Evolutionary conservation across 2,797 vertebrate species (phyloP).

Genomic region (Acipenser ruthenus): DNA sequence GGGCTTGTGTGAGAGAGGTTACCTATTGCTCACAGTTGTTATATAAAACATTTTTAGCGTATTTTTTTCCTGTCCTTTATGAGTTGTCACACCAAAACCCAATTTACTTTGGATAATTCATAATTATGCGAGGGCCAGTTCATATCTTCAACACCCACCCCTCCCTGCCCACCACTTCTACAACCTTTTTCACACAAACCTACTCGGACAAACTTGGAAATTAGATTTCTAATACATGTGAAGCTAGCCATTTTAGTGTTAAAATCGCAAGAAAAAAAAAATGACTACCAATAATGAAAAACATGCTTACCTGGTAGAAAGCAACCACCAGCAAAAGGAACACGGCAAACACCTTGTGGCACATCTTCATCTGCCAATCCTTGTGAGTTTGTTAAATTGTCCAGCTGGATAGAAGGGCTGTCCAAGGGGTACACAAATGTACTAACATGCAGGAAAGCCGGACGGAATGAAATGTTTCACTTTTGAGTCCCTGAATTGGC

Average conservation of each 20-base stretch:
- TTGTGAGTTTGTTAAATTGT: conserved; percentile 22
- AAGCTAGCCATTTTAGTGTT: no score
- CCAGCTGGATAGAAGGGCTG: background rate
- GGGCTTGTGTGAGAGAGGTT: background rate
- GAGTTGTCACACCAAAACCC: no score
- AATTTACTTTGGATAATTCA: no score
- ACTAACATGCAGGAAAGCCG: conserved; percentile 12
- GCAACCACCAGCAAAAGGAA: conserved; percentile 35
- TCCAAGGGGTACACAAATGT: conserved; percentile 7
- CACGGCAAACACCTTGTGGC: conserved; percentile 32
- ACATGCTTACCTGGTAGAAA: conserved; percentile 28
- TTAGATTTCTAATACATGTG: no score
- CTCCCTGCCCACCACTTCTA: no score
- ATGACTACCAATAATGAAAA: background rate
- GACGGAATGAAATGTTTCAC: conserved; percentile 31
- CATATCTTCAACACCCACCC: no score
- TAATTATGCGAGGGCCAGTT: no score
- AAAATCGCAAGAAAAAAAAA: no score
- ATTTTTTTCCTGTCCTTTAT: no score
- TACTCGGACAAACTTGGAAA: no score
- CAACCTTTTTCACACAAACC: no score
- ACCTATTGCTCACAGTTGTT: background rate
- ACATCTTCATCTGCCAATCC: conserved; percentile 41
- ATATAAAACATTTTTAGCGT: no score
- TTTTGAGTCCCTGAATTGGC: conserved; percentile 23